phyloP scores from a whole-genome alignment of 2,797 vertebrate genomes.

The Hephaestus fuliginosus region DNA sequence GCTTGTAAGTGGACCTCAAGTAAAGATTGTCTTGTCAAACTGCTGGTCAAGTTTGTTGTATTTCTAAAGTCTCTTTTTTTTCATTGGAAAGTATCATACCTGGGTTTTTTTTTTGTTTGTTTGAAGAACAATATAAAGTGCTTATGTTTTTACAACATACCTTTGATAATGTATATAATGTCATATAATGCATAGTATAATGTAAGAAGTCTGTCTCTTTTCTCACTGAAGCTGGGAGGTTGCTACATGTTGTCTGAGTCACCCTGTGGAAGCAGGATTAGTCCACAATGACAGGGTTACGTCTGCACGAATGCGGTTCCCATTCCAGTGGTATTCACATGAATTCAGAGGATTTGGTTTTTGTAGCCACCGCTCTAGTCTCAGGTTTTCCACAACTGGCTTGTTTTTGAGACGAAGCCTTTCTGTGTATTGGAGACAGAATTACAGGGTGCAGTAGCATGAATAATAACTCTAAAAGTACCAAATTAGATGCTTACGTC shows the following conservation, averaged over 20 bases:
- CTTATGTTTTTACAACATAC: background rate
- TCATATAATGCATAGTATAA: background rate
- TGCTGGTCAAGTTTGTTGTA: background rate
- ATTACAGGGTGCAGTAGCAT: conserved; percentile 47
- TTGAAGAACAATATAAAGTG: background rate
- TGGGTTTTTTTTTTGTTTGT: background rate
- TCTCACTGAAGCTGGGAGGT: conserved; percentile 6
- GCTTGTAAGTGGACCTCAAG: background rate
- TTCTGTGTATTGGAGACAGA: conserved; percentile 39
- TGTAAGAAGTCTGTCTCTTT: background rate
- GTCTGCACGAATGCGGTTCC: conserved; percentile 51
- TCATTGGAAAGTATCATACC: background rate
- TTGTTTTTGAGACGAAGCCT: conserved; percentile 40
- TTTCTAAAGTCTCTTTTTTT: background rate
- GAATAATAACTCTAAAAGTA: conserved; percentile 38
- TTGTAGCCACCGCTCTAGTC: conserved; percentile 26
- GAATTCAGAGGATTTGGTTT: conserved; percentile 32
- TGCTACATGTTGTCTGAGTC: conserved; percentile 33
- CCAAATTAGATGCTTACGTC: conserved; percentile 23
- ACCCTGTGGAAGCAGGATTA: conserved; percentile 4
- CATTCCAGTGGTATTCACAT: conserved; percentile 27
- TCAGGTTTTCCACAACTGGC: conserved; percentile 62
- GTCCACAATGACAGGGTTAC: conserved; percentile 47
- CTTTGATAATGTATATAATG: background rate
- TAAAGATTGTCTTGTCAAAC: background rate